These are phyloP conservation scores for Scytalopus superciliaris DNA, from an alignment of 2,113 vertebrate genomes.

Conservation along the genomic window DNA sequence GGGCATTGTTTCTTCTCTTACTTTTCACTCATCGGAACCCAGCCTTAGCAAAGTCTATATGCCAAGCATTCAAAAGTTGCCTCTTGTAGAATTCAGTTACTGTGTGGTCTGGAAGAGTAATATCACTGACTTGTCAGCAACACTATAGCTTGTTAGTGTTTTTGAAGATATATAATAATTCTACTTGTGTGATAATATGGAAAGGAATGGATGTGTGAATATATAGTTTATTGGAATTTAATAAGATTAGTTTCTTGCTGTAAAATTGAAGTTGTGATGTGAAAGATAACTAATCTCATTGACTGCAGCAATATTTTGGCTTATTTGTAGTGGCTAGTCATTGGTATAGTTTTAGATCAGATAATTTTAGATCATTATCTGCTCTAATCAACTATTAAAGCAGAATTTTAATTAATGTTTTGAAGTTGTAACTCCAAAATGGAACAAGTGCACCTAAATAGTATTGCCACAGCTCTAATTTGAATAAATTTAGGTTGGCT, in stretches of 20 bases:
- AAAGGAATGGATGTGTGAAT: fast-evolving
- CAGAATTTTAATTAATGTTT: not conserved
- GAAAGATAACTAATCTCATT: not conserved
- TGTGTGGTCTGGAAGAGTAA: not conserved
- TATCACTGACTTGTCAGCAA: not conserved
- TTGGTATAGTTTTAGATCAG: not conserved
- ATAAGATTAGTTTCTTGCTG: not conserved
- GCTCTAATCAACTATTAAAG: not conserved
- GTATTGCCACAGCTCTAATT: not conserved
- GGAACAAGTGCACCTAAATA: not conserved
- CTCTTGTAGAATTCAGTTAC: not conserved
- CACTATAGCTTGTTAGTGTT: not conserved
- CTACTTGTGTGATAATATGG: not conserved
- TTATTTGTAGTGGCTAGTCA: not conserved
- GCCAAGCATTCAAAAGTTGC: not conserved
- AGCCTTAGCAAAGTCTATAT: not conserved
- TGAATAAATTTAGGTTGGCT: not conserved
- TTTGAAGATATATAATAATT: not conserved
- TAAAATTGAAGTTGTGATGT: not conserved
- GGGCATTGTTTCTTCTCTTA: not conserved
- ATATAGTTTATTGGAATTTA: not conserved
- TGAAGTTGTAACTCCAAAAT: not conserved
- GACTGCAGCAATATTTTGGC: not conserved
- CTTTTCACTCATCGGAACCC: not conserved
- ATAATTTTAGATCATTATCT: not conserved